Conservation (phyloP, 2,888 invertebrate genomes). For the Fragum fragum region DNA sequence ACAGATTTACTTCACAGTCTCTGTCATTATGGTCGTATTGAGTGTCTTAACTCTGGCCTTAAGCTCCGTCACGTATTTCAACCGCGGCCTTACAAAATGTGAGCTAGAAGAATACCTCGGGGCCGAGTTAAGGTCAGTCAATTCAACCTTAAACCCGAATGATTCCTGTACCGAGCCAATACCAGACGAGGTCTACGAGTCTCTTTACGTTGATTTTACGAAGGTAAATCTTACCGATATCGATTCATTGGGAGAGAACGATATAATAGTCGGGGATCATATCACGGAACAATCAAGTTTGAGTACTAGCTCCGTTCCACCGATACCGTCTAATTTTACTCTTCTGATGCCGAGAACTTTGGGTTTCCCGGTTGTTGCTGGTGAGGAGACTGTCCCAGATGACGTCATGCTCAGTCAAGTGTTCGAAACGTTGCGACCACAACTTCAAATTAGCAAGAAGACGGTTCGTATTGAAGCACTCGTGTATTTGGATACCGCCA, state of each 20-base stretch:
- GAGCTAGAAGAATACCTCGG: conserved; percentile 59
- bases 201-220: conserved; percentile 37
- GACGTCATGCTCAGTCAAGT: conserved; percentile 39
- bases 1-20: conserved; percentile 38
- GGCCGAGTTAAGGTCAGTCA: conserved; percentile 13
- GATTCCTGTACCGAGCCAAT: conserved; percentile 48
- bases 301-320: neutral
- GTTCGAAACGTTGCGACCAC: conserved; percentile 43
- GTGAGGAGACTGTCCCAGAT: conserved; percentile 35
- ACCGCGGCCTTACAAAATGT: conserved; percentile 55
- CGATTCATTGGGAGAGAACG: conserved; percentile 21
- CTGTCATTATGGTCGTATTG: conserved; percentile 60
- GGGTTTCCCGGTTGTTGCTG: neutral
- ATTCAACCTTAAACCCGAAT: conserved; percentile 14
- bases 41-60: conserved; percentile 64
- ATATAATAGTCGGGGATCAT: conserved; percentile 32
- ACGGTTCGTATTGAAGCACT: conserved; percentile 58
- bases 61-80: conserved; percentile 62
- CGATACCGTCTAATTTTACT: conserved; percentile 28
- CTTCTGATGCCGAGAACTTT: neutral
- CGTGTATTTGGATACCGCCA: conserved; percentile 46
- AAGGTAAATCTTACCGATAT: conserved; percentile 31
- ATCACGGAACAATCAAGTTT: neutral
- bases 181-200: conserved; percentile 35
- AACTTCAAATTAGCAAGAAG: conserved; percentile 49